A percentile compares a stretch with the other conserved stretches of the same genome.
phyloP scores from a whole-genome alignment of 2,113 vertebrate genomes.

The Silurus meridionalis region DNA sequence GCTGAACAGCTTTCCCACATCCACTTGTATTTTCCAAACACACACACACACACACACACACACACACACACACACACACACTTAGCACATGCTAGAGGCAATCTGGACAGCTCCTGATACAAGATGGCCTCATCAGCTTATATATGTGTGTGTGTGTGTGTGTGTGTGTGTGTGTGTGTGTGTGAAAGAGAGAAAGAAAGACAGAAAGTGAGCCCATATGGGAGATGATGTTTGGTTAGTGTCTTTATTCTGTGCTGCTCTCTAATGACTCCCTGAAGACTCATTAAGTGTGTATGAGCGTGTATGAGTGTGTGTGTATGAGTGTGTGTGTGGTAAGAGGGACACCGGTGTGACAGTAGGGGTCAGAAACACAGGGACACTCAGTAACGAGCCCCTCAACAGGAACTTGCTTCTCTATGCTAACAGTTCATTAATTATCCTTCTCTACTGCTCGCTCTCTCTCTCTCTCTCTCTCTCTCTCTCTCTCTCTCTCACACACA shows the following conservation, averaged over 20 bases:
- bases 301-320: conserved; percentile 68
- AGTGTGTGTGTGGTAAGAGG: conserved; percentile 55
- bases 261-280: conserved; percentile 88
- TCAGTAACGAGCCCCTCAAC: conserved; percentile 49
- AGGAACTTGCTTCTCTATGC: conserved; percentile 43
- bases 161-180: conserved; percentile 1
- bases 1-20: conserved; percentile 85
- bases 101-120: conserved; percentile 30
- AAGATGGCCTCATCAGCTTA: conserved; percentile 36
- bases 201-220: conserved; percentile 60
- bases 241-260: conserved; percentile 69
- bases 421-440: conserved; percentile 55
- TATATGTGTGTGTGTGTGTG: neutral
- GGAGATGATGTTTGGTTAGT: conserved; percentile 53
- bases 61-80: conserved; percentile 6
- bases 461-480: neutral
- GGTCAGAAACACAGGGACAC: conserved; percentile 53
- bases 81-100: conserved; percentile 36
- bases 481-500: neutral
- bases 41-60: conserved; percentile 25
- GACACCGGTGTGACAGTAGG: conserved; percentile 49
- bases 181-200: conserved; percentile 64
- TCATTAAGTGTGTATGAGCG: conserved; percentile 79
- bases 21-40: conserved; percentile 75
- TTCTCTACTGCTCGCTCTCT: no score